Base-by-base conservation (phyloP, 2,113 vertebrate species). In the Mesocricetus auratus region DNA sequence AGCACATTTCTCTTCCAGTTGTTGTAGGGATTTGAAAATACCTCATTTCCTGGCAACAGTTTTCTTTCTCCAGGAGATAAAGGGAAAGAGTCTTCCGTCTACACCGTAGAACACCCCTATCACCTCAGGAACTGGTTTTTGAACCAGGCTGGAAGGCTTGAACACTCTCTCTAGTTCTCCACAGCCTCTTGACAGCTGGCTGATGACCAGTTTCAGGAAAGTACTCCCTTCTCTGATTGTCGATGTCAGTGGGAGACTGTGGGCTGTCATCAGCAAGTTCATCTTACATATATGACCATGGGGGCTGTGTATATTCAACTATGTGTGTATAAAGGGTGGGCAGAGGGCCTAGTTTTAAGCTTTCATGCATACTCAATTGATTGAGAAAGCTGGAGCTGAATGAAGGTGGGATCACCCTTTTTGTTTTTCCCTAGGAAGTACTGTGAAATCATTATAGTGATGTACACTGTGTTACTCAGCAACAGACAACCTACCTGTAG, bases 11-110 rank as follows among this genome's bases (percentile, higher is more conserved):
- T 98, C 94, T 96, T 94, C 97, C 50, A 73, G 60, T 94, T 97
- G 92, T 83, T 97, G 85, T 92, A 93, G 83, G 0, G 68, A 75
- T 77, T 96, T 85, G 86, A 94, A 96, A 98, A 97, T 95, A 92
- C 93, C 98, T 97, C 33, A 95, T 47, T 95, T 97, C 97, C 97
- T 98, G 97, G 97, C 94, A 97, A 58, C 9, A 6, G 9, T 86
- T 98, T 97, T 98, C 89, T 94, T 96, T 96, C 90, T 95, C 86
- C 22, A 5, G 60, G 91, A 86, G 60, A 89, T 96, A 98, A 91
- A 97, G 86, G 36, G 93, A 97, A 97, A 98, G 31, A 93, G 26
- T 64, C 81, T 78, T 90, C 95, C 71, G 47, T 91, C 45, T 77
- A 86, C 21, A 79, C 83, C 62, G 15, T 56, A 9, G 73, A 31